Conservation (phyloP, 2,797 vertebrate genomes). For the Eurystomus glaucurus region DNA sequence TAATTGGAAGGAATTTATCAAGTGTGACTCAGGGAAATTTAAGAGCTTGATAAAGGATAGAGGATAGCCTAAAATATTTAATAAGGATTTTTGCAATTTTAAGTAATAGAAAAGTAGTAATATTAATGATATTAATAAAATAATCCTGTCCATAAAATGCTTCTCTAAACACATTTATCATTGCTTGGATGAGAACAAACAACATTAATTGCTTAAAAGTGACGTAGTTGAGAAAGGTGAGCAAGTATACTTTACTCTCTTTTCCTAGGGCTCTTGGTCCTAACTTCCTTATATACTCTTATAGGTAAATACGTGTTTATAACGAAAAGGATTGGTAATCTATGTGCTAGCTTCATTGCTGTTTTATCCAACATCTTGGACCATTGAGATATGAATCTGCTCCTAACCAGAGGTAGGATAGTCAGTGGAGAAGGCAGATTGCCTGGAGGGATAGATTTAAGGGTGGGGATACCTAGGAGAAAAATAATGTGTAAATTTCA, state of each 20-base stretch:
- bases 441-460: not conserved
- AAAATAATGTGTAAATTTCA: not conserved
- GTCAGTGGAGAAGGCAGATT: not conserved
- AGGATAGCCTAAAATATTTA: not conserved
- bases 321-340: not conserved
- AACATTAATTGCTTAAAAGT: not conserved
- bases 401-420: not conserved
- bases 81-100: not conserved
- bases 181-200: not conserved
- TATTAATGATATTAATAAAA: not conserved
- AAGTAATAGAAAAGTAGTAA: not conserved
- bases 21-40: not conserved
- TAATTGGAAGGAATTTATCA: not conserved
- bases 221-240: not conserved
- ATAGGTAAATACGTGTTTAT: not conserved
- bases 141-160: not conserved
- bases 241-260: not conserved
- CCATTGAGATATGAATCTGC: not conserved
- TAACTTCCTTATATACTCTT: not conserved
- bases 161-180: not conserved
- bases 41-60: not conserved
- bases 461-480: not conserved
- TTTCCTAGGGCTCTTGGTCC: not conserved
- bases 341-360: not conserved
- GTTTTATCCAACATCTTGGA: not conserved